These are phyloP conservation scores for Orius insidiosus DNA, from an alignment of 1,140 invertebrate species.

Conservation along the genomic window DNA sequence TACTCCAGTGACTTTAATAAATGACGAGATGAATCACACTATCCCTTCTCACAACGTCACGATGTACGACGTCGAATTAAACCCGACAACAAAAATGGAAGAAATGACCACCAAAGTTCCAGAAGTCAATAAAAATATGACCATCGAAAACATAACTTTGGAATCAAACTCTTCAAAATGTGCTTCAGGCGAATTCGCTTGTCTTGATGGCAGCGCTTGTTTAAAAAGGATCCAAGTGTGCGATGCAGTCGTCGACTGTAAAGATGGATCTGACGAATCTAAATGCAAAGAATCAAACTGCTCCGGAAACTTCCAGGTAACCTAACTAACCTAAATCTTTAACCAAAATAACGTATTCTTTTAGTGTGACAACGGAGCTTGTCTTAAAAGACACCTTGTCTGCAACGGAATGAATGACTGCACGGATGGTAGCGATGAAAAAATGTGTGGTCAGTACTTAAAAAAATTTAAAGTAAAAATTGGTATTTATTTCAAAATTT, in stretches of 20 bases:
- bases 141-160: background rate
- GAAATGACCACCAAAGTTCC: no score
- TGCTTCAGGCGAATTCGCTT: constrained; percentile 37
- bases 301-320: constrained; percentile 36
- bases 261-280: constrained; percentile 42
- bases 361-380: constrained; percentile 48
- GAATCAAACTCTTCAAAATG: background rate
- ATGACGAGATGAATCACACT: no score
- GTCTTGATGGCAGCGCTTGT: constrained; percentile 34
- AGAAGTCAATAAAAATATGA: no score
- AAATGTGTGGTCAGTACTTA: constrained; percentile 34
- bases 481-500: constrained; percentile 13
- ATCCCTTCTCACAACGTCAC: no score
- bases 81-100: no score
- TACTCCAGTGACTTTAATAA: no score
- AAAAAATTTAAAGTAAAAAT: background rate
- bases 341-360: constrained; percentile 15
- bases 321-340: background rate
- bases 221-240: constrained; percentile 35
- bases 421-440: constrained; percentile 51
- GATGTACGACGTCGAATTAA: no score
- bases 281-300: constrained; percentile 37
- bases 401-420: constrained; percentile 58
- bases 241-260: constrained; percentile 42
- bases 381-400: constrained; percentile 46